phyloP scores from a whole-genome alignment of 2,797 vertebrate species.

The Cuculus canorus region DNA sequence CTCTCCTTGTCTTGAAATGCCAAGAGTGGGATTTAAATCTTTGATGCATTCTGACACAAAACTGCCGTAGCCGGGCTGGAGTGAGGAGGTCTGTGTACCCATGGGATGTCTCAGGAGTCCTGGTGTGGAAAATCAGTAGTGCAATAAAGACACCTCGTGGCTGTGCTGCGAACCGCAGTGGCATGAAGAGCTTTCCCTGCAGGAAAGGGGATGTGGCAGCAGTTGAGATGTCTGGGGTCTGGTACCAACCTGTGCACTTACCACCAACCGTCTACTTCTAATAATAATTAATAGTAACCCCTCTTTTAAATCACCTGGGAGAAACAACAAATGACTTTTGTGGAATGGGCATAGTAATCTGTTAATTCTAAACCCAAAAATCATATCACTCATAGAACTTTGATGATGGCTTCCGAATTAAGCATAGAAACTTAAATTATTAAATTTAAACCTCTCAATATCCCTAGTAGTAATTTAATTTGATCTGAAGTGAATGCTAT shows the following conservation, averaged over 20 bases:
- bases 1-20: not conserved
- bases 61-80: rapidly evolving
- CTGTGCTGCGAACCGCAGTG: constrained; percentile 31
- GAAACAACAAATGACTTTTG: not conserved
- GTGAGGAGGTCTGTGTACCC: not conserved
- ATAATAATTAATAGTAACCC: not conserved
- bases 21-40: not conserved
- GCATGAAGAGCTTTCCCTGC: not conserved
- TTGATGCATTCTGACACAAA: not conserved
- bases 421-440: not conserved
- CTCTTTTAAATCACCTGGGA: not conserved
- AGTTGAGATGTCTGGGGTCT: rapidly evolving
- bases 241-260: rapidly evolving
- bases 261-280: not conserved
- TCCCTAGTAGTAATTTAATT: not conserved
- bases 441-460: not conserved
- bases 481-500: not conserved
- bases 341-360: not conserved
- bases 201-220: not conserved
- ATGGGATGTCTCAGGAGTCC: rapidly evolving
- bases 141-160: constrained; percentile 75
- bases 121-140: not conserved
- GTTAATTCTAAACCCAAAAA: not conserved
- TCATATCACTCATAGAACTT: not conserved
- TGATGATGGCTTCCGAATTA: not conserved